Base-by-base conservation (phyloP, 2,888 invertebrate species). In the Andrena bicolor region DNA sequence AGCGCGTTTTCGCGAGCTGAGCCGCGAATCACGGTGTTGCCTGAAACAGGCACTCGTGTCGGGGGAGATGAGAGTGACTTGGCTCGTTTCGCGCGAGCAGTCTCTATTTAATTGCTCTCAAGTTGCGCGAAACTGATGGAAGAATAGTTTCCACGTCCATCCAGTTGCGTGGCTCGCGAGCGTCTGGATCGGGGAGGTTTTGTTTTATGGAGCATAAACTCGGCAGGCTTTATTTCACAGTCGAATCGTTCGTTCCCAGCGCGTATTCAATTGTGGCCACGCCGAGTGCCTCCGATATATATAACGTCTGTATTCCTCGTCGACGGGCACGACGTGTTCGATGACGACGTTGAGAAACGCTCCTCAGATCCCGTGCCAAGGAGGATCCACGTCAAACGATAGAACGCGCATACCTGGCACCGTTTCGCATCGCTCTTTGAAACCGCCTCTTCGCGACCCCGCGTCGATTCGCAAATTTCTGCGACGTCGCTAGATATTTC, bases 261-360 rank as follows among this genome's bases (percentile, higher is more conserved):
- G n/a, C 60, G 58, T 81, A 80, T 83, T 82, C 80, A 82, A 86
- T 85, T 68, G 82, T 30, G 64, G 60, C 49, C 41, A 71, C 76
- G 84, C 75, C 65, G 70, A 80, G 69, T 65, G 68, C 82, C 58
- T 63, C 73, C 53, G 73, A 70, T 63, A 51, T 69, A 70, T 63
- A 51, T 69, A 81, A 65, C 74, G 49, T 60, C 65, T 74, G 71
- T 81, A 85, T 86, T 85, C 72, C 60, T 60, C 71, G 73, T 51
- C 69, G 73, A 41, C 51, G 41, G 70, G 35, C 63, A n/a, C 69
- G 82, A 51, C 28, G 76, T 66, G 69, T 76, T 72, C 75, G 73
- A 75, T 69, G 68, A 68, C 74, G 85, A 83, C 85, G 85, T 78
- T 68, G 76, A 81, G 83, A 84, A 80, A 84, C 84, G 86, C 49